Base-by-base conservation (phyloP, 2,888 invertebrate genomes). In the Iselma pallidipennis region DNA sequence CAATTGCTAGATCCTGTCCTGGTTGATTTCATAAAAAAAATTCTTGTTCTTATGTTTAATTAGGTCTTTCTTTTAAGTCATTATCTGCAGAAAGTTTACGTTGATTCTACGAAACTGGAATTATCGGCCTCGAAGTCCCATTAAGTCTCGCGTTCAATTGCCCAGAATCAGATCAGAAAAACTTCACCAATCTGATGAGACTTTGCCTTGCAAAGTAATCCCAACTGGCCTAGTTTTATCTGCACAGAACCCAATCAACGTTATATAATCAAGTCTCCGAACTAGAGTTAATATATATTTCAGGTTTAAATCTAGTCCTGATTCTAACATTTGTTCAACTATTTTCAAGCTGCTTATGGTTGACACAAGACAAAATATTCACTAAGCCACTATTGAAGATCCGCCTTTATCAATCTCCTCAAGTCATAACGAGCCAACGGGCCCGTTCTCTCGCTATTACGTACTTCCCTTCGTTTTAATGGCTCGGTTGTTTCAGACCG, bases 401-500 rank as follows among this genome's bases (percentile, higher is more conserved):
- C 53, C 55, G 64, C 66, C 68, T 69, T 71, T 69, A 71, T 70
- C 71, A 70, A 72, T 71, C 68, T 69, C 42, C 62, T 63, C 59
- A 45, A 66, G 63, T 66, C 63, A 66, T 69, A 68, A 66, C 65
- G 69, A 68, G 63, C 57, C 65, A 69, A 66, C 67, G 70, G 66
- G 53, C 65, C n/a, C 71, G 65, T 72, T 74, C 69, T 71, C 68
- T 67, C 63, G 67, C 73, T 69, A 74, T 74, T 73, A 69, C 71
- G 66, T 69, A 66, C 66, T 62, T 69, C 69, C 70, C 66, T 66
- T 63, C 59, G 67, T 66, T 71, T 69, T 73, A 73, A 74, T 73
- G 71, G 73, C 69, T 70, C 66, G 68, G 73, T 71, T 75, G 74
- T 74, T 74, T 76, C 69, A 71, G 68, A 59, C 66, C 73, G 69